These are phyloP conservation scores for Hemithea aestivaria DNA, from an alignment of 2,888 invertebrate genomes.

Conservation along the genomic window DNA sequence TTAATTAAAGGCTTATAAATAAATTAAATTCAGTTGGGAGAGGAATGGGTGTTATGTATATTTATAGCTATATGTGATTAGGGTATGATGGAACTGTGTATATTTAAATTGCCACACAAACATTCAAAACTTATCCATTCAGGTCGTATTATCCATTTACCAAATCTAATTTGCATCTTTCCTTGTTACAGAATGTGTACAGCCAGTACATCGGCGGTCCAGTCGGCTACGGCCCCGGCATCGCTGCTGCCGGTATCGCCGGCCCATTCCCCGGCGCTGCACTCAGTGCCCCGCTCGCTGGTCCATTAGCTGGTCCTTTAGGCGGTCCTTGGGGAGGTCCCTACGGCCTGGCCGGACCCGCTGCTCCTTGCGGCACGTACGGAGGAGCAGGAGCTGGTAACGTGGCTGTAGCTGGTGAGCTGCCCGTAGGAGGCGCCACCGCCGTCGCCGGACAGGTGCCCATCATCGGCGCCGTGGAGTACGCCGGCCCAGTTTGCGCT, in stretches of 20 bases:
- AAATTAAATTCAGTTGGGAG: too few relatives aligned
- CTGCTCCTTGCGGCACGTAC: constrained; percentile 2
- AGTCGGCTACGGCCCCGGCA: constrained; percentile 31
- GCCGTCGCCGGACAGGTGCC: constrained; percentile 26
- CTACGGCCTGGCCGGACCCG: constrained; percentile 21
- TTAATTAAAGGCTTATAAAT: too few relatives aligned
- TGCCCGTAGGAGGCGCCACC: constrained; percentile 26
- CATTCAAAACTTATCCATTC: too few relatives aligned
- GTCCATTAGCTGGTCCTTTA: constrained; percentile 18
- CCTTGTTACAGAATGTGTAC: constrained; percentile 7
- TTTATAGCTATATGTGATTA: too few relatives aligned
- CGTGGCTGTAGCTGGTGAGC: constrained; percentile 27
- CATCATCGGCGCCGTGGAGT: constrained; percentile 25
- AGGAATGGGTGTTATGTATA: too few relatives aligned
- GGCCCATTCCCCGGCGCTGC: constrained; percentile 32
- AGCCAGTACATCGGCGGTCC: constrained; percentile 6
- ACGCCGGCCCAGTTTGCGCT: constrained; percentile 24
- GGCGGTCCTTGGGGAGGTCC: too few relatives aligned
- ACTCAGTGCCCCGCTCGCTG: constrained; percentile 13
- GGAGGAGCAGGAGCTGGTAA: constrained; percentile 18
- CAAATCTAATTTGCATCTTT: background rate
- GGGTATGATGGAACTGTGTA: too few relatives aligned
- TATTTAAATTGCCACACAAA: too few relatives aligned
- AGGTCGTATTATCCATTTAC: too few relatives aligned
- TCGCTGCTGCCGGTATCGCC: constrained; percentile 25